Percentiles rank a stretch among this genome's conserved stretches.
Evolutionary conservation across 2,113 vertebrate genomes (phyloP).

Genomic region (Bagarius yarrelli): DNA sequence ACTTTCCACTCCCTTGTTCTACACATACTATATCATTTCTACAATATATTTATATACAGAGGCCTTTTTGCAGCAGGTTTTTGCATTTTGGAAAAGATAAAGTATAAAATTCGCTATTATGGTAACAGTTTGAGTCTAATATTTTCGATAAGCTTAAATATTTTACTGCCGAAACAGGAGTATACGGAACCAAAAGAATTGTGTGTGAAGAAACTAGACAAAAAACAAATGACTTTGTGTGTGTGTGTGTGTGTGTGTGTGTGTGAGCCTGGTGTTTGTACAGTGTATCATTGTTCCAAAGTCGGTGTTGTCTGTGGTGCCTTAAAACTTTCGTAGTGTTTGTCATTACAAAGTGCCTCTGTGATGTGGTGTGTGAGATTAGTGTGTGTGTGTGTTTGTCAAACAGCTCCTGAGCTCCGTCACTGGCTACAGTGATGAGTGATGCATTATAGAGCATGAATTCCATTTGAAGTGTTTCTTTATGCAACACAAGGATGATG

Average conservation of each 20-base stretch:
- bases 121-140: neutral
- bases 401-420: constrained; percentile 30
- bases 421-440: constrained; percentile 34
- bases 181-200: neutral
- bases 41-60: neutral
- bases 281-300: constrained; percentile 44
- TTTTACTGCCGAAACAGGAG: neutral
- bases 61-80: neutral
- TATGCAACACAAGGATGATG: neutral
- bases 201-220: too few relatives aligned
- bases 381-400: constrained; percentile 9
- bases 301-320: constrained; percentile 55
- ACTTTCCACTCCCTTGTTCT: neutral
- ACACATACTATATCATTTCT: constrained; percentile 25
- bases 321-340: constrained; percentile 50
- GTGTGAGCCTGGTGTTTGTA: constrained; percentile 25
- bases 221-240: too few relatives aligned
- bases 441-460: neutral
- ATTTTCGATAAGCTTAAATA: neutral
- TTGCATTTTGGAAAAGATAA: neutral
- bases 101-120: neutral
- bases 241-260: neutral
- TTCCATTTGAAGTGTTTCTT: neutral
- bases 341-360: constrained; percentile 58
- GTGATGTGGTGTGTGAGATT: constrained; percentile 34